Conservation (phyloP, 2,797 vertebrate species). For the Tamandua tetradactyla region DNA sequence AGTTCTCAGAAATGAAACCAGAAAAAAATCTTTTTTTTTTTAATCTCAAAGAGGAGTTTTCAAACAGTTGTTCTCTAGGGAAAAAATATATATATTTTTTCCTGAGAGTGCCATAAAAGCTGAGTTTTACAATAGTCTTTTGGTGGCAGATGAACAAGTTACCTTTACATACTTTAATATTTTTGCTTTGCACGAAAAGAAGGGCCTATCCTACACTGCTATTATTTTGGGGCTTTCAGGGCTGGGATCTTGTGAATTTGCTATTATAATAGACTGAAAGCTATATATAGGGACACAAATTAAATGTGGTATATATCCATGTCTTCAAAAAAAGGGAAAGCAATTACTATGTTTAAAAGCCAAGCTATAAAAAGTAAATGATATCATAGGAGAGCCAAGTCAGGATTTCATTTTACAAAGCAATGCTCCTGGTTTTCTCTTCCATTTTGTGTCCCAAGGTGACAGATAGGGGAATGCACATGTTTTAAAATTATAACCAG, state of each 20-base stretch:
- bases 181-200: constrained; percentile 69
- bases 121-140: constrained; percentile 41
- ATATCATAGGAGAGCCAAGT: constrained; percentile 86
- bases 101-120: not conserved
- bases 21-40: constrained; percentile 64
- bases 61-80: constrained; percentile 61
- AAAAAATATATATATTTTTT: no score
- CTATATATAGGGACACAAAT: constrained; percentile 86
- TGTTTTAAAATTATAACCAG: constrained; percentile 48
- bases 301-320: constrained; percentile 83
- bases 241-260: constrained; percentile 78
- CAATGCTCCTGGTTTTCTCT: constrained; percentile 79
- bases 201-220: constrained; percentile 69
- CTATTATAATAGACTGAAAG: constrained; percentile 83
- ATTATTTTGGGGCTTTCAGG: constrained; percentile 81
- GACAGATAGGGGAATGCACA: constrained; percentile 67
- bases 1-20: constrained; percentile 77
- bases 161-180: constrained; percentile 63
- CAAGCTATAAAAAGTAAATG: constrained; percentile 92
- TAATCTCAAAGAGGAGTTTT: constrained; percentile 65
- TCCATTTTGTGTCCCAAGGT: constrained; percentile 77
- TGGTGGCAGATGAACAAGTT: constrained; percentile 36
- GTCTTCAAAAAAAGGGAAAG: constrained; percentile 83
- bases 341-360: constrained; percentile 82
- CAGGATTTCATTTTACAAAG: constrained; percentile 84